phyloP scores from a whole-genome alignment of 1,140 invertebrate species.

The Caenorhabditis latens region DNA sequence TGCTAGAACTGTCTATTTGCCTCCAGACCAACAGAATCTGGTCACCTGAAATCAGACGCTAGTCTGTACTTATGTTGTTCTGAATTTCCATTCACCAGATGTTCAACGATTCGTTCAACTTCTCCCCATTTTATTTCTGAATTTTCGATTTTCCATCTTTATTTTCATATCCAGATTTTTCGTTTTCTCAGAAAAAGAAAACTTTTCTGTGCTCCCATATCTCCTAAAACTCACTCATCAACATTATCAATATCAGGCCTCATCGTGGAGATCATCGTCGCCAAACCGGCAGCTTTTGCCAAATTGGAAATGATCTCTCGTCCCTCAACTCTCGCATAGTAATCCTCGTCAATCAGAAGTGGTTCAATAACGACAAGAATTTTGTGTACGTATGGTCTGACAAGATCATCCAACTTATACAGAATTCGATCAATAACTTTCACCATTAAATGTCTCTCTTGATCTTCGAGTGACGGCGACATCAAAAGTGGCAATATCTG shows the following conservation, averaged over 20 bases:
- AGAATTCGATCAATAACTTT: constrained; percentile 99
- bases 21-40: no score
- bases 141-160: no score
- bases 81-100: no score
- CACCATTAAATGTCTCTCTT: constrained; percentile 98
- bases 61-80: no score
- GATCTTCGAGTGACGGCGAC: constrained; percentile 99
- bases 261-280: constrained; percentile 99
- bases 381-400: constrained; percentile 98
- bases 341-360: constrained; percentile 98
- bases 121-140: no score
- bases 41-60: no score
- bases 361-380: constrained; percentile 98
- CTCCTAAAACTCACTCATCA: constrained; percentile 85
- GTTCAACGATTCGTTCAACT: no score
- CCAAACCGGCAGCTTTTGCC: constrained; percentile 98
- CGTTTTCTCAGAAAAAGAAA: not conserved
- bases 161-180: no score
- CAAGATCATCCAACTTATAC: constrained; percentile 98
- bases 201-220: no score
- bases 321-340: constrained; percentile 97
- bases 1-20: no score
- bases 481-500: constrained; percentile 97
- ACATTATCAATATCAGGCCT: constrained; percentile 99
- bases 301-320: constrained; percentile 99